A percentile compares a stretch with the other conserved stretches of the same genome.
Conservation (phyloP, 2,113 vertebrate species). For the Apus apus region DNA sequence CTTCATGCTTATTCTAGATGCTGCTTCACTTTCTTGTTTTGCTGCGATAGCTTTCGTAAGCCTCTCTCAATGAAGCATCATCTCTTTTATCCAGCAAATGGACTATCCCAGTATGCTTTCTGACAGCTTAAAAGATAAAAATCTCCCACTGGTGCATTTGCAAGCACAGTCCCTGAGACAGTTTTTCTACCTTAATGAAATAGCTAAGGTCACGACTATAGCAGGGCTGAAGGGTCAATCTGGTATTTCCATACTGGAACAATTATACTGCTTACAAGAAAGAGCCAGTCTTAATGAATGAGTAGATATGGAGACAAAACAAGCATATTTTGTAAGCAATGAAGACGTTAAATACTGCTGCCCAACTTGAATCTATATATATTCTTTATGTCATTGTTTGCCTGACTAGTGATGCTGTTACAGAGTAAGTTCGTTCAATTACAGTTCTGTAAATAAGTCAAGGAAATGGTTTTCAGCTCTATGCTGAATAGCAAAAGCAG, state of each 20-base stretch:
- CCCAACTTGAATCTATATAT: neutral
- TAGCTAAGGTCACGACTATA: neutral
- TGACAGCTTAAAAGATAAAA: neutral
- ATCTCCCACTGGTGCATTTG: neutral
- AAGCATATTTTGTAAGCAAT: neutral
- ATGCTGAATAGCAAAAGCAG: neutral
- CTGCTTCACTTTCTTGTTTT: neutral
- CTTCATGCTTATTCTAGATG: neutral
- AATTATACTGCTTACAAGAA: neutral
- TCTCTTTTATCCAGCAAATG: neutral
- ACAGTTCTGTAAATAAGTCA: neutral
- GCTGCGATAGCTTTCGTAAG: neutral
- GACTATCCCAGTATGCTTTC: neutral
- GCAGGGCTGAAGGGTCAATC: neutral
- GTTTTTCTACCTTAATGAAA: neutral
- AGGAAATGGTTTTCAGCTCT: neutral
- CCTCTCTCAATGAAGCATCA: neutral
- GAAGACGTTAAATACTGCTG: neutral
- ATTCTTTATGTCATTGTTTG: neutral
- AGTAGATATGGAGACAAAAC: neutral
- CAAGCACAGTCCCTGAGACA: neutral
- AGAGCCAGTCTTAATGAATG: neutral
- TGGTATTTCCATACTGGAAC: neutral
- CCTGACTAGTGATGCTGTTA: neutral
- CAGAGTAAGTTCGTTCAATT: neutral